Base-by-base conservation (phyloP, 2,113 vertebrate genomes). In the Semicossyphus pulcher region DNA sequence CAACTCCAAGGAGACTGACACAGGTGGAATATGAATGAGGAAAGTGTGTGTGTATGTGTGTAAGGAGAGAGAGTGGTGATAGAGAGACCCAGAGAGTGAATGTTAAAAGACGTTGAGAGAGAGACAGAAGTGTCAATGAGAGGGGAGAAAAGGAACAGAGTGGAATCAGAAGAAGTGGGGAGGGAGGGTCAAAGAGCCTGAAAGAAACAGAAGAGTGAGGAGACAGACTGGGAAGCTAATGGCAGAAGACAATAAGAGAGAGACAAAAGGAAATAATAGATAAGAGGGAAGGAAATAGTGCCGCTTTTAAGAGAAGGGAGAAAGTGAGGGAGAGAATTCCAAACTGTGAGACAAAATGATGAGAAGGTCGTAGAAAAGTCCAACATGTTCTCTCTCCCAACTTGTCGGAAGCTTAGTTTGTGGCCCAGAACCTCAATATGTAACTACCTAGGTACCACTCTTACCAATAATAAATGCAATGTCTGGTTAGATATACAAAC, bases 1-100 rank as follows among this genome's bases (percentile, higher is more conserved):
- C 85, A 86, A 88, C 83, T 83, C 81, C 86, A 87, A 90, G 88
- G 85, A 90, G 86, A 90, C 86, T 86, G 86, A 88, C 85, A 86
- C 80, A 86, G 80, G 83, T 87, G 72, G 90, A 91, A 91, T 91
- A 91, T 81, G 75, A 91, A 91, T 91, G 90, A 91, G 84, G 73
- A 49, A 51, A 45, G 45, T 12, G 58, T 77, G 49, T 67, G 59
- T 72, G 48, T 26, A n/a, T 68, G 71, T 59, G 59, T 23, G 44
- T 16, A 23, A 51, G 59, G 54, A 53, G 32, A 80, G 52, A 3
- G 20, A 61, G 29, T 16, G 62, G 39, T 57, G 60, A 47, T 52
- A 45, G 67, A 85, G 74, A 84, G 72, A 78, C 31, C 28, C 18
- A 45, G 37, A 62, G 49, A 62, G 20, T 21, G 56, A 83, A 76